phyloP scores from a whole-genome alignment of 2,888 invertebrate genomes.

The Ernsta delagoae region DNA sequence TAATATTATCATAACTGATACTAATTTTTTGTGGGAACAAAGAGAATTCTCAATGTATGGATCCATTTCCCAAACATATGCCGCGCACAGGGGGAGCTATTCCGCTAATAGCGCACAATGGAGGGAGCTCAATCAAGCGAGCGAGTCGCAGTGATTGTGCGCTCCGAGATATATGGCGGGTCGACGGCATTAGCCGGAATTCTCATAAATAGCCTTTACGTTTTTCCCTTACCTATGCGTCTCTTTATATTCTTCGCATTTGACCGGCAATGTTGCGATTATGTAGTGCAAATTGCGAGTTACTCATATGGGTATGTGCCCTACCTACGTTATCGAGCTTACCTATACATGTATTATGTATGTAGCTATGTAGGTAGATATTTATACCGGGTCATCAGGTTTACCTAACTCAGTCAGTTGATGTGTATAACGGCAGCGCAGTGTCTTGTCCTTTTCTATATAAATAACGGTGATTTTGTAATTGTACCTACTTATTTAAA shows the following conservation, averaged over 20 bases:
- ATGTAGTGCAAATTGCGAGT: background rate
- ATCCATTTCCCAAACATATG: slow-evolving; percentile 7
- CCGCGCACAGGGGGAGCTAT: slow-evolving; percentile 3
- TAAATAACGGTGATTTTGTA: too few species aligned
- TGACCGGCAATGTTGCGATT: slow-evolving; percentile 1
- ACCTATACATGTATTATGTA: too few species aligned
- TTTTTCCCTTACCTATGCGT: slow-evolving; percentile 38
- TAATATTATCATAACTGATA: background rate
- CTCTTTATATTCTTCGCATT: background rate
- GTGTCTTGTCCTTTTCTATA: too few species aligned
- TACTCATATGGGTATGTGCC: background rate
- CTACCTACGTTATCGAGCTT: too few species aligned
- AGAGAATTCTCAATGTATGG: background rate
- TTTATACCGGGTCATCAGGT: background rate
- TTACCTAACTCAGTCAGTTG: background rate
- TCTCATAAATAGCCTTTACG: slow-evolving; percentile 66
- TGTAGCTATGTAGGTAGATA: background rate
- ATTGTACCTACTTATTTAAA: too few species aligned
- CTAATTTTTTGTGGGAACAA: background rate
- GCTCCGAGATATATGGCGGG: slow-evolving; percentile 1
- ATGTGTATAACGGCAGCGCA: too few species aligned
- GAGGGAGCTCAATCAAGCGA: slow-evolving; percentile 3
- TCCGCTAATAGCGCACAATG: background rate
- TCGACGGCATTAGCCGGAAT: slow-evolving; percentile 61
- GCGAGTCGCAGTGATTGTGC: background rate